Evolutionary conservation across 1,140 invertebrate genomes (phyloP).

Genomic region (Lordiphosa collinella): DNA sequence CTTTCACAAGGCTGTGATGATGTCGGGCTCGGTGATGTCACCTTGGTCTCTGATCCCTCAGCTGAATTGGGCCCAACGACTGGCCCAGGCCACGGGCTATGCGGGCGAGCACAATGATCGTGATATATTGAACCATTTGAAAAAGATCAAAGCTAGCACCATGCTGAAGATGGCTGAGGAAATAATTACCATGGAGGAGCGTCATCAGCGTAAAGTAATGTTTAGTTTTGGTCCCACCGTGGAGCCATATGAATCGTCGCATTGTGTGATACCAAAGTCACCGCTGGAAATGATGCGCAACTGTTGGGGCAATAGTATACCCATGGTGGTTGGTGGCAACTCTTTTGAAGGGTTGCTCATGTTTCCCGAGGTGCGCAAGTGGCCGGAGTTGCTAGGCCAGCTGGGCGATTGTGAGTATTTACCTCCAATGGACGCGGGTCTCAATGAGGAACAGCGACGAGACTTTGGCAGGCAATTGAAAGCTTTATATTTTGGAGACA

Average conservation of each 20-base stretch:
- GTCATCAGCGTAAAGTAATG: slow-evolving; percentile 59
- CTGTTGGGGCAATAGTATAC: slow-evolving; percentile 79
- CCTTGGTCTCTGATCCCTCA: slow-evolving; percentile 69
- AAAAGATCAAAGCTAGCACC: slow-evolving; percentile 79
- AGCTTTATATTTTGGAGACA: slow-evolving; percentile 58
- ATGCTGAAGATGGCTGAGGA: slow-evolving; percentile 80
- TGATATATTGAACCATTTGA: slow-evolving; percentile 50
- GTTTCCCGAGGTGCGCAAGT: slow-evolving; percentile 65
- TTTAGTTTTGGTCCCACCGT: slow-evolving; percentile 74
- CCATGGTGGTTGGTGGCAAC: slow-evolving; percentile 78
- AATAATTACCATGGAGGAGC: slow-evolving; percentile 65
- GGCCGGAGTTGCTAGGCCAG: slow-evolving; percentile 57
- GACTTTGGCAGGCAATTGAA: slow-evolving; percentile 49
- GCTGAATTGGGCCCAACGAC: slow-evolving; percentile 64
- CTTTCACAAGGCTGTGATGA: slow-evolving; percentile 78
- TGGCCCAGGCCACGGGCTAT: slow-evolving; percentile 70
- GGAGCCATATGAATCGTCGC: slow-evolving; percentile 62
- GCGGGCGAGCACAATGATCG: slow-evolving; percentile 50
- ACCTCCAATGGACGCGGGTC: slow-evolving; percentile 54
- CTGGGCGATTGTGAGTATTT: slow-evolving; percentile 61
- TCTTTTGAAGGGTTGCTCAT: slow-evolving; percentile 79
- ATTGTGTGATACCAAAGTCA: slow-evolving; percentile 68
- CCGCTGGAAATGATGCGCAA: slow-evolving; percentile 75
- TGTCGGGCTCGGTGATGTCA: slow-evolving; percentile 75
- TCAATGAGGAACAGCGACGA: slow-evolving; percentile 51